phyloP scores from a whole-genome alignment of 2,113 vertebrate genomes.

The Lagenorhynchus albirostris region DNA sequence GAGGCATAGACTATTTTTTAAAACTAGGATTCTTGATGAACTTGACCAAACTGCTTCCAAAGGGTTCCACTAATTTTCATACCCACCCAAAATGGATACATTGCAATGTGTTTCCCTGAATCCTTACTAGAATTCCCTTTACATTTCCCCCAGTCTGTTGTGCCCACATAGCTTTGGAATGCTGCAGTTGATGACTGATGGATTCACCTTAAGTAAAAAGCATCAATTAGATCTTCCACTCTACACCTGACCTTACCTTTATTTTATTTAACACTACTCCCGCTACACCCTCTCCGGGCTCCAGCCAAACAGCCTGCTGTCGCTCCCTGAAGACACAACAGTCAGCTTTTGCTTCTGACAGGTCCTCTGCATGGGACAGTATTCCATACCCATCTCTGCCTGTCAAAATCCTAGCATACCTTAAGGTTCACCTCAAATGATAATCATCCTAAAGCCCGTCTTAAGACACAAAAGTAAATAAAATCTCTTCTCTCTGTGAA shows the following conservation, averaged over 20 bases:
- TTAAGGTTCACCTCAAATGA: background rate
- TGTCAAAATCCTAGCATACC: background rate
- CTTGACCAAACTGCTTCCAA: background rate
- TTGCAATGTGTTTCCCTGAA: background rate
- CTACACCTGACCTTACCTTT: background rate
- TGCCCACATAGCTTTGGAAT: background rate
- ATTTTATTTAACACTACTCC: background rate
- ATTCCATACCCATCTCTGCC: background rate
- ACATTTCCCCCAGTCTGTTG: too few relatives aligned
- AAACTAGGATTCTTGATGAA: background rate
- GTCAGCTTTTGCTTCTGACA: background rate
- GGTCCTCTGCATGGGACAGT: background rate
- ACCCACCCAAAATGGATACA: background rate
- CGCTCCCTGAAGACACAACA: background rate
- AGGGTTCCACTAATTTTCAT: background rate
- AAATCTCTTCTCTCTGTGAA: background rate
- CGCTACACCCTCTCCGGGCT: background rate
- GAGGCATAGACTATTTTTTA: background rate
- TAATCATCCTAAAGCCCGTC: background rate
- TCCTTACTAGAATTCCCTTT: background rate
- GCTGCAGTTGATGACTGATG: background rate
- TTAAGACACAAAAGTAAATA: background rate
- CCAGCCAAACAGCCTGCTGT: background rate
- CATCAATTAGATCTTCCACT: background rate
- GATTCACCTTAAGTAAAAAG: background rate